Percentiles rank a stretch among this genome's conserved stretches.
These are phyloP conservation scores for Eptesicus fuscus DNA, from an alignment of 2,113 vertebrate species.

Conservation along the genomic window DNA sequence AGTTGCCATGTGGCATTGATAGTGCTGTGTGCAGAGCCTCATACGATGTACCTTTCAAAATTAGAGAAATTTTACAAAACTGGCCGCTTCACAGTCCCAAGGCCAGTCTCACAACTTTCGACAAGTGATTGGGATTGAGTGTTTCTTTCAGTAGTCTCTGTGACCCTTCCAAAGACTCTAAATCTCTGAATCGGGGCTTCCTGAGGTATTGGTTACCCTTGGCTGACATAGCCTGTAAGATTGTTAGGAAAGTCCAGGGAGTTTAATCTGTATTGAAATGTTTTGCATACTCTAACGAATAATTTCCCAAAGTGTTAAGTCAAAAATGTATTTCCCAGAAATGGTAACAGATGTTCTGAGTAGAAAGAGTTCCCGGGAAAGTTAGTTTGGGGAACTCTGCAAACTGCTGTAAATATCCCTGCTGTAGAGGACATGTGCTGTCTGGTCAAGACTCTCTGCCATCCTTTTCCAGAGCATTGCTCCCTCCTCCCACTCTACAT, in stretches of 20 bases:
- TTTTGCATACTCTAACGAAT: neutral
- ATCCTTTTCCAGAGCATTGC: neutral
- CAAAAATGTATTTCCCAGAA: slow-evolving; percentile 27
- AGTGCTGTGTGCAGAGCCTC: neutral
- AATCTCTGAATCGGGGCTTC: neutral
- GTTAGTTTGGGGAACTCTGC: neutral
- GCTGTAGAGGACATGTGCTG: neutral
- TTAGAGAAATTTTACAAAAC: neutral
- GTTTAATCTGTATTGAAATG: neutral
- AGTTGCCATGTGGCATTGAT: neutral
- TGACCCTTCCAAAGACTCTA: neutral
- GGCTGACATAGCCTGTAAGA: neutral
- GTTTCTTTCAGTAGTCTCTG: neutral
- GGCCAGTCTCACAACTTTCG: too few species aligned
- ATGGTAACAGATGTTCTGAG: neutral
- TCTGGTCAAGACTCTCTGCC: neutral
- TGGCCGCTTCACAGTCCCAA: neutral
- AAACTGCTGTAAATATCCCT: neutral
- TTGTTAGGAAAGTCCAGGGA: neutral
- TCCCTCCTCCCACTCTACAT: neutral
- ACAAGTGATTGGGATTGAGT: neutral
- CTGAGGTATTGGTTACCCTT: neutral
- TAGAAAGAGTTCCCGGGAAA: neutral
- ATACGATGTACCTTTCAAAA: neutral
- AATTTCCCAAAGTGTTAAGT: slow-evolving; percentile 16